These are phyloP conservation scores for Hesperophylax magnus DNA, from an alignment of 1,140 invertebrate genomes.

Conservation along the genomic window DNA sequence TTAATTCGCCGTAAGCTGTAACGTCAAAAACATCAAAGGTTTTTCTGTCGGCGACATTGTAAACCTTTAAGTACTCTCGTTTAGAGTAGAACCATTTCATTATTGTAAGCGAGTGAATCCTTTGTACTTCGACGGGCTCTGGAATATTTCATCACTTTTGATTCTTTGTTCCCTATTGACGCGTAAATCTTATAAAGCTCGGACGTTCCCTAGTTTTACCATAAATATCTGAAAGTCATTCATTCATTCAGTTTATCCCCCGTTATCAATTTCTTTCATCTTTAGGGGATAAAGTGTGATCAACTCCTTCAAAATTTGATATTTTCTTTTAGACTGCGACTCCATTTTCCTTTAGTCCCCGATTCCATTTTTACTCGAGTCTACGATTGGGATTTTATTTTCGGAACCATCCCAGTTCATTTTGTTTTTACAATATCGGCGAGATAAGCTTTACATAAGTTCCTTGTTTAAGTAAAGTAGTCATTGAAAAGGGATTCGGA, in stretches of 20 bases:
- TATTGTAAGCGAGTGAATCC: too few species aligned
- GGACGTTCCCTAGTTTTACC: too few species aligned
- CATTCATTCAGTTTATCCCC: background rate
- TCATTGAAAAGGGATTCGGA: conserved; percentile 5
- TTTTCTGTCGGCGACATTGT: too few species aligned
- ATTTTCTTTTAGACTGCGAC: background rate
- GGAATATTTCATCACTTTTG: too few species aligned
- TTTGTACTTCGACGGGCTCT: too few species aligned
- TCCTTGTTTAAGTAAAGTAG: conserved; percentile 17
- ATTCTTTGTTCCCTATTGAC: too few species aligned
- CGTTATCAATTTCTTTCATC: conserved; percentile 27
- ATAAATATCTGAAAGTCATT: conserved; percentile 2
- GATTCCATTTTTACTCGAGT: background rate
- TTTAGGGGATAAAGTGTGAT: conserved; percentile 15
- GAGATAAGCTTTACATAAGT: conserved; percentile 26
- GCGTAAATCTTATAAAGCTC: too few species aligned
- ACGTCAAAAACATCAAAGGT: too few species aligned
- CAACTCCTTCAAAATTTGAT: conserved; percentile 13
- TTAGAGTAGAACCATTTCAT: too few species aligned
- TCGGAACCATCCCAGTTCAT: background rate
- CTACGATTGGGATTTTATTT: too few species aligned
- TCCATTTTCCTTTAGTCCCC: background rate
- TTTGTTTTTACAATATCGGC: conserved; percentile 11
- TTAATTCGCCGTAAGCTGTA: too few species aligned
- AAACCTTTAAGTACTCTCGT: too few species aligned